Evolutionary conservation across 2,888 invertebrate genomes (phyloP).

Genomic region (Capitulum mitella): DNA sequence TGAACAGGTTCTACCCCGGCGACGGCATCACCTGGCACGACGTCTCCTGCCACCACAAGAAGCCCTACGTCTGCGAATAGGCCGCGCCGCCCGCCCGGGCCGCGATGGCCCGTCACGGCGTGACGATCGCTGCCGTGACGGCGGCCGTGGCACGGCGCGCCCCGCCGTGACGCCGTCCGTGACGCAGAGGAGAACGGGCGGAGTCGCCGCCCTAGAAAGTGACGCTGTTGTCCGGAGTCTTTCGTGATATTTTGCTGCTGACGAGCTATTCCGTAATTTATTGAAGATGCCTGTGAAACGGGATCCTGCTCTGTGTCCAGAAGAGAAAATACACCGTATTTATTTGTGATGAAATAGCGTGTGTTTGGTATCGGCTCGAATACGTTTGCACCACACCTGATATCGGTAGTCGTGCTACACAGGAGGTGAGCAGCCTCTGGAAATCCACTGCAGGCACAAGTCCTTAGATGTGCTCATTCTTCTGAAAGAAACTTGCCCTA

Average conservation of each 20-base stretch:
- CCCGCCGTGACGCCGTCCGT: not conserved
- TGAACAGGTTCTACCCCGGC: conserved; percentile 34
- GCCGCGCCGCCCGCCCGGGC: not conserved
- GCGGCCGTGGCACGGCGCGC: not conserved
- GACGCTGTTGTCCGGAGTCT: not conserved
- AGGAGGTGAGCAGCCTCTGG: too few species aligned
- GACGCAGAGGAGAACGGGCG: not conserved
- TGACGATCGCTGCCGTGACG: too few species aligned
- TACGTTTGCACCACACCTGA: too few species aligned
- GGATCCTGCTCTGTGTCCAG: not conserved
- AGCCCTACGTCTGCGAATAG: conserved; percentile 34
- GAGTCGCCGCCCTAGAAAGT: not conserved
- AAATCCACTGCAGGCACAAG: too few species aligned
- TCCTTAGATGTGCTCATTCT: too few species aligned
- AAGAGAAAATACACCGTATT: not conserved
- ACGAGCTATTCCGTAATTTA: not conserved
- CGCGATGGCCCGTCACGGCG: not conserved
- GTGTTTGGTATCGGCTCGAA: too few species aligned
- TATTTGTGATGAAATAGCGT: not conserved
- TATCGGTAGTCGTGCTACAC: too few species aligned
- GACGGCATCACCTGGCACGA: conserved; percentile 36
- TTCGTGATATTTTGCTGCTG: not conserved
- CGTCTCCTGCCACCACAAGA: conserved; percentile 33
- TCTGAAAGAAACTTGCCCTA: too few species aligned
- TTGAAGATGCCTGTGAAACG: not conserved